Percentiles rank a stretch among this genome's conserved stretches.
phyloP scores from a whole-genome alignment of 1,140 invertebrate genomes.

The Lamellibrachia luymesi region DNA sequence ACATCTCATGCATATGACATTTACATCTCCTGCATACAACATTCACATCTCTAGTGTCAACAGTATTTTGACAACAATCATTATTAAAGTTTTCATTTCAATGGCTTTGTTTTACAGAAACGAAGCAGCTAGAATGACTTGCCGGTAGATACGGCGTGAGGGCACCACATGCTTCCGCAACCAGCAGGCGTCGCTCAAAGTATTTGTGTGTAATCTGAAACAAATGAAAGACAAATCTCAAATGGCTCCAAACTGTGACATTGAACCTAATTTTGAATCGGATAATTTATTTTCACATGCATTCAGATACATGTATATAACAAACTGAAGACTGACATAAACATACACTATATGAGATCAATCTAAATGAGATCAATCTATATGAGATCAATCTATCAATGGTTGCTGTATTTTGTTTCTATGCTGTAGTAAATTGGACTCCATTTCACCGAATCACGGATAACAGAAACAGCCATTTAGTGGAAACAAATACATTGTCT shows the following conservation, averaged over 20 bases:
- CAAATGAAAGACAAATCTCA: neutral
- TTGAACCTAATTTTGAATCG: neutral
- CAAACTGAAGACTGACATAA: too few relatives aligned
- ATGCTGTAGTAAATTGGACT: too few relatives aligned
- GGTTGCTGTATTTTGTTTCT: too few relatives aligned
- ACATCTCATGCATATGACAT: neutral
- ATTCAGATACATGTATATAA: too few relatives aligned
- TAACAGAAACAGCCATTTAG: too few relatives aligned
- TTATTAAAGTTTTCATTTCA: neutral
- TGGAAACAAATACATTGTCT: too few relatives aligned
- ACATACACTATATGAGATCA: too few relatives aligned
- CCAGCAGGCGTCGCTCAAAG: slow-evolving; percentile 68
- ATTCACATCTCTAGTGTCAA: neutral
- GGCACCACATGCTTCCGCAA: slow-evolving; percentile 72
- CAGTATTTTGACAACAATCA: neutral
- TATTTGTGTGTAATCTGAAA: slow-evolving; percentile 69
- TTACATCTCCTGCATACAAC: neutral
- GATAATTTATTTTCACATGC: neutral
- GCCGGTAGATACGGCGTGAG: slow-evolving; percentile 69
- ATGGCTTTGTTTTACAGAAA: neutral
- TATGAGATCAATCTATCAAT: too few relatives aligned
- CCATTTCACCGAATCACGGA: too few relatives aligned
- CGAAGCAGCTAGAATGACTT: slow-evolving; percentile 25
- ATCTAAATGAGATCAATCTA: too few relatives aligned
- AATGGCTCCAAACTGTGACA: neutral